phyloP scores from a whole-genome alignment of 35 echinoderm and acorn worm genomes.

The Ophioderma brevispina region DNA sequence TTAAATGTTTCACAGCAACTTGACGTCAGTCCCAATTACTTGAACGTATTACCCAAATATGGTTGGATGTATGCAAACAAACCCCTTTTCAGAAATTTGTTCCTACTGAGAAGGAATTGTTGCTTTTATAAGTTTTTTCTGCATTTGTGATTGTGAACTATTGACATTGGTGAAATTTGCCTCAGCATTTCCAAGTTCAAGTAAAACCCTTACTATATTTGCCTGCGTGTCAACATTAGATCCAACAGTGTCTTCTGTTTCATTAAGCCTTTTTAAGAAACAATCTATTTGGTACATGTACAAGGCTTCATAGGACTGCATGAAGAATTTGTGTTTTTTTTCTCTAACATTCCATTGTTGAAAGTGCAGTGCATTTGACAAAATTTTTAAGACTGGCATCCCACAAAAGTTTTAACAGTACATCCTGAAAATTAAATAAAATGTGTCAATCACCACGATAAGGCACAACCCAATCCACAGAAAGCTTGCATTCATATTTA shows the following conservation, averaged over 20 bases:
- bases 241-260: no score
- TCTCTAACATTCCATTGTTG: slow-evolving; percentile 46
- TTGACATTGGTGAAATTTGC: neutral
- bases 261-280: no score
- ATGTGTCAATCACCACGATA: slow-evolving; percentile 71
- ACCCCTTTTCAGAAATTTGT: slow-evolving; percentile 51
- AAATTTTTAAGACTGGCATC: slow-evolving; percentile 70
- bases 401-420: slow-evolving; percentile 71
- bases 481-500: slow-evolving; percentile 33
- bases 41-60: slow-evolving; percentile 44
- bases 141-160: neutral
- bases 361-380: slow-evolving; percentile 29
- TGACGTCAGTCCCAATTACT: slow-evolving; percentile 53
- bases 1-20: slow-evolving; percentile 34
- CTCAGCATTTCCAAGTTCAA: no score
- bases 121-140: neutral
- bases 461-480: slow-evolving; percentile 53
- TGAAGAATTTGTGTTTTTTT: slow-evolving; percentile 42
- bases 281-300: slow-evolving; percentile 28
- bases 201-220: no score
- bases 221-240: no score
- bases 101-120: slow-evolving; percentile 10
- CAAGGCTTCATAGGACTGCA: slow-evolving; percentile 52
- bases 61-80: slow-evolving; percentile 24
- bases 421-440: slow-evolving; percentile 68